These are phyloP conservation scores for Zaprionus africanus DNA, from an alignment of 1,140 invertebrate species.

Conservation along the genomic window DNA sequence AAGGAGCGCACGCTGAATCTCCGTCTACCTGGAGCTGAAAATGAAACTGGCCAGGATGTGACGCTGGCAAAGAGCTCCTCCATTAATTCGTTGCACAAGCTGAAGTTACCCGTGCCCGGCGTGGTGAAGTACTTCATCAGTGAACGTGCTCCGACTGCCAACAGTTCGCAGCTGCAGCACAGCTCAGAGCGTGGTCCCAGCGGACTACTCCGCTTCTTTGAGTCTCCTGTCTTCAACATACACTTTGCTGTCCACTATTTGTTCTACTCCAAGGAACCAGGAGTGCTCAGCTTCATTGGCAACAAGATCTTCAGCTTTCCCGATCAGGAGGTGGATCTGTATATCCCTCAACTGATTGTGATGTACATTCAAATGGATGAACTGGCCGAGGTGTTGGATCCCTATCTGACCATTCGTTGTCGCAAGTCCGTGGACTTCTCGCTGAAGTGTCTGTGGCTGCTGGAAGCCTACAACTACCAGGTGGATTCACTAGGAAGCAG, in stretches of 20 bases:
- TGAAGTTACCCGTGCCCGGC: slow-evolving; percentile 80
- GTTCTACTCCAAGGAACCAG: slow-evolving; percentile 99
- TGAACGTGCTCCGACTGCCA: slow-evolving; percentile 58
- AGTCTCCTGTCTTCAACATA: slow-evolving; percentile 98
- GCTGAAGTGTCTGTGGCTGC: slow-evolving; percentile 96
- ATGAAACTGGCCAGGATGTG: slow-evolving; percentile 27
- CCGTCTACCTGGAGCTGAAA: slow-evolving; percentile 62
- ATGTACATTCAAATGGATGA: slow-evolving; percentile 99
- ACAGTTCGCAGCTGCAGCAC: slow-evolving; percentile 52
- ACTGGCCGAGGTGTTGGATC: slow-evolving; percentile 96
- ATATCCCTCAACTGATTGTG: slow-evolving; percentile 98
- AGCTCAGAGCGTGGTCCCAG: slow-evolving; percentile 82
- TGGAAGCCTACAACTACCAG: slow-evolving; percentile 92
- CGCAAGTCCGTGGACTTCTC: slow-evolving; percentile 97
- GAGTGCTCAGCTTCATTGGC: slow-evolving; percentile 97
- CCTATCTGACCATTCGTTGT: slow-evolving; percentile 97
- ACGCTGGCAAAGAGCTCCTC: slow-evolving; percentile 69
- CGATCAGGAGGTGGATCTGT: slow-evolving; percentile 97
- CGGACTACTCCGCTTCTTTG: slow-evolving; percentile 94
- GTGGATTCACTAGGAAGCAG: slow-evolving; percentile 66
- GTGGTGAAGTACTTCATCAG: slow-evolving; percentile 83
- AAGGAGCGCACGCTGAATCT: slow-evolving; percentile 72
- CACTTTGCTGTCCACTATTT: slow-evolving; percentile 98
- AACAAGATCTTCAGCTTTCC: slow-evolving; percentile 98
- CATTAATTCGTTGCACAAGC: slow-evolving; percentile 75